These are phyloP conservation scores for Listronotus bonariensis DNA, from an alignment of 1,140 invertebrate genomes.

Conservation along the genomic window DNA sequence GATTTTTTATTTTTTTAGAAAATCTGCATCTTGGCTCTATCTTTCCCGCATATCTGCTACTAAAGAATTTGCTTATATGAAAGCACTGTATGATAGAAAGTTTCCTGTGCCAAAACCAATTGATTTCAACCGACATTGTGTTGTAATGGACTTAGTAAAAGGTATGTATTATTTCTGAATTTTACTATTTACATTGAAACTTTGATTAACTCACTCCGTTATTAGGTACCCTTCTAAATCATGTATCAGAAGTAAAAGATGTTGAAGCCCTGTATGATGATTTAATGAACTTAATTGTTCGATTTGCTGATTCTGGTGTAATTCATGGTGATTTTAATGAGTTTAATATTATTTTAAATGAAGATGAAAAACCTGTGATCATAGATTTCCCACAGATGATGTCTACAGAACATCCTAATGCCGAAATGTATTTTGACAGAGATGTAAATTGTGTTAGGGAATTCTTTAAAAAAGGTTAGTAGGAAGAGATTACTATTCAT, in stretches of 20 bases:
- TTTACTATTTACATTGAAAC: neutral
- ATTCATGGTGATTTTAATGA: conserved; percentile 99
- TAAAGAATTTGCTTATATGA: conserved; percentile 99
- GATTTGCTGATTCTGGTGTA: conserved; percentile 90
- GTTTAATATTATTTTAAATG: conserved; percentile 93
- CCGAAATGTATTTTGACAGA: conserved; percentile 89
- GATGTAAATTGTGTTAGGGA: conserved; percentile 92
- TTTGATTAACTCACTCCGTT: neutral
- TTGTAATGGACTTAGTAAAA: conserved; percentile 92
- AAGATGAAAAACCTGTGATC: conserved; percentile 81
- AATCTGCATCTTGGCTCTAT: conserved; percentile 94
- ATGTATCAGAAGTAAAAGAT: conserved; percentile 79
- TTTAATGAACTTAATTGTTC: conserved; percentile 93
- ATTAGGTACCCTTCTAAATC: conserved; percentile 59
- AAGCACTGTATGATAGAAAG: conserved; percentile 83
- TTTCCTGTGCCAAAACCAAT: conserved; percentile 96
- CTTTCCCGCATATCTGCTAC: conserved; percentile 95
- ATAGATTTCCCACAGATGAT: conserved; percentile 99
- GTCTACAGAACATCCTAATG: conserved; percentile 90
- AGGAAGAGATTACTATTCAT: neutral
- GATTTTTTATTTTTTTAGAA: conserved; percentile 59
- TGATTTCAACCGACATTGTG: conserved; percentile 94
- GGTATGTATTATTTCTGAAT: conserved; percentile 63
- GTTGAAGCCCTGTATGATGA: conserved; percentile 87
- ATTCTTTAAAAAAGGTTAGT: conserved; percentile 82